Evolutionary conservation across 2,113 vertebrate species (phyloP).

Genomic region (Ctenodactylus gundi): DNA sequence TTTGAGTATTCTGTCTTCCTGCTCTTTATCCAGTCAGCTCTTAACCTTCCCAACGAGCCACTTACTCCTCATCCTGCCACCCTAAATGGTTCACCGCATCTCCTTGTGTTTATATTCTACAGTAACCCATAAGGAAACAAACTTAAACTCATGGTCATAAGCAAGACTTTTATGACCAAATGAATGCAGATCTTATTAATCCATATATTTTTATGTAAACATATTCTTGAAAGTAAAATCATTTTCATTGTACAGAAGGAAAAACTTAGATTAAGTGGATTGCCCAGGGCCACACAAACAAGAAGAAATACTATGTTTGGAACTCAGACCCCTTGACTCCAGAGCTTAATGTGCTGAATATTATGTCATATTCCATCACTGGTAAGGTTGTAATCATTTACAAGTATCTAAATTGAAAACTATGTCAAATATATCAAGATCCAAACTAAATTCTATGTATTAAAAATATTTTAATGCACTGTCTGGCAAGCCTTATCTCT

Average conservation of each 20-base stretch:
- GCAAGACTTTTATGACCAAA: not conserved
- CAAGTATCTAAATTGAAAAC: conserved; percentile 19
- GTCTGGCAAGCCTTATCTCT: conserved; percentile 37
- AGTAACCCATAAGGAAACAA: not conserved
- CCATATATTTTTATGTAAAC: too few relatives aligned
- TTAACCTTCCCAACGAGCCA: not conserved
- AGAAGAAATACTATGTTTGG: not conserved
- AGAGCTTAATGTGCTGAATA: not conserved
- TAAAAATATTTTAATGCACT: not conserved
- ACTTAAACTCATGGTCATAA: not conserved
- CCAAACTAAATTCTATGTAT: not conserved
- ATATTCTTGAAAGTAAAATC: not conserved
- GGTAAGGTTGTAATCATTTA: conserved; percentile 28
- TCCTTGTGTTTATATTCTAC: not conserved
- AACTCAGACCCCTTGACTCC: not conserved
- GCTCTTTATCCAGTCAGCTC: not conserved
- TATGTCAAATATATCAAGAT: conserved; percentile 7
- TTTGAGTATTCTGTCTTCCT: not conserved
- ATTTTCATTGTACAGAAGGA: not conserved
- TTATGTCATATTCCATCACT: not conserved
- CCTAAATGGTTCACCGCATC: not conserved
- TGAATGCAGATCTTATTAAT: not conserved
- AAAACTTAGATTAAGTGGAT: not conserved
- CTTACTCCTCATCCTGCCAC: not conserved
- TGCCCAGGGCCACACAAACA: not conserved